Evolutionary conservation across 2,113 vertebrate species (phyloP), one percentile per base, ranked within the genome.

Genomic region (Notarius quadriscutis): DNA sequence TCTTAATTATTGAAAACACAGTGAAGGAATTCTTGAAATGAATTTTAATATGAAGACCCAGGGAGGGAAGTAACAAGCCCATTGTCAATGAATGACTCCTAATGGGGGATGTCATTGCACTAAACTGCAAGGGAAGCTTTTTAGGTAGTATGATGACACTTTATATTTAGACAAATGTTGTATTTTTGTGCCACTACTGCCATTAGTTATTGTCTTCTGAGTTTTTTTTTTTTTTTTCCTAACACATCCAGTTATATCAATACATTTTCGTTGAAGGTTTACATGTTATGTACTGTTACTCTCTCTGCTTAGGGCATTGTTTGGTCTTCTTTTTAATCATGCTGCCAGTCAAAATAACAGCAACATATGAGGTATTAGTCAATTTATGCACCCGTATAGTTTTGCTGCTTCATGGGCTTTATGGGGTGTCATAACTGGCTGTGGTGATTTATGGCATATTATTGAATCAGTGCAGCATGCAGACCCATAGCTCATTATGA

Each of bases 371-470:
- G 78, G 83, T 84, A 79, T 90, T 85, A 85, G 71, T 10, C 83
- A 78, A 80, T 90, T 90, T 89, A 89, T 92, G 90, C 87, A 41
- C 88, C 74, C 82, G 55, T 89, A 85, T 88, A 85, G 89, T 82
- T 88, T 83, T 91, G 90, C 89, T 90, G 86, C 81, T 90, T 86
- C 92, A 90, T 88, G 62, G 91, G 90, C 83, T 84, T 87, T 87
- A 80, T 87, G 89, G 88, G 88, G 89, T 94, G 93, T 93, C 91
- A 91, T 77, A 88, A 78, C 65, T 74, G 74, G 60, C 89, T 86
- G 88, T 84, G 50, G 83, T 94, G 92, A 94, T 93, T 93, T 89
- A 93, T 93, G 89, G 91, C 89, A 93, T 93, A 92, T 94, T 94
- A 93, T 92, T 90, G 91, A 85, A 90, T 85, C 58, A 79, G 90